These are phyloP conservation scores for Brachionus angularis DNA, from an alignment of 1,140 invertebrate species.

Conservation along the genomic window DNA sequence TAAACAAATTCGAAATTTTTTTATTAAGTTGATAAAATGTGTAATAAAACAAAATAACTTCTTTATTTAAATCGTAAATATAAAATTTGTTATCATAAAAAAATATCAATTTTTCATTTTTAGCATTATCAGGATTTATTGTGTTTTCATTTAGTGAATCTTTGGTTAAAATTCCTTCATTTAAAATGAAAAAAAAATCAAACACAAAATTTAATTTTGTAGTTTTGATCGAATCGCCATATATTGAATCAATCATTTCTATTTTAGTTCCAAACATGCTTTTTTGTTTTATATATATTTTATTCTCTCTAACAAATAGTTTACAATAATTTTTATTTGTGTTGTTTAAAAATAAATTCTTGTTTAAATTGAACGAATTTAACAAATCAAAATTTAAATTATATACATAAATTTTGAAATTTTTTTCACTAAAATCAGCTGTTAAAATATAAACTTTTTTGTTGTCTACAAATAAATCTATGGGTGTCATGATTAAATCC, in stretches of 20 bases:
- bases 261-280: neutral
- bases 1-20: neutral
- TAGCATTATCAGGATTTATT: neutral
- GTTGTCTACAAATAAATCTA: slow-evolving; percentile 12
- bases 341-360: neutral
- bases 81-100: neutral
- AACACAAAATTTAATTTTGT: neutral
- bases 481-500: neutral
- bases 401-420: neutral
- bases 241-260: neutral
- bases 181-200: neutral
- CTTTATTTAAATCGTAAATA: slow-evolving; percentile 1
- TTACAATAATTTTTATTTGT: neutral
- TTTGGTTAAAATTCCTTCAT: no score
- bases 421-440: neutral
- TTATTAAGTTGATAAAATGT: neutral
- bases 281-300: slow-evolving; percentile 29
- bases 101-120: neutral
- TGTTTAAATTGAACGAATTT: slow-evolving; percentile 6
- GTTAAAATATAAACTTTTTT: slow-evolving; percentile 5
- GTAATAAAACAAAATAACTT: neutral
- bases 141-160: no score
- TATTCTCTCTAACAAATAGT: neutral
- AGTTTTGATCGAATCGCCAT: neutral
- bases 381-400: slow-evolving; percentile 24